Percentiles rank a stretch among this genome's conserved stretches.
phyloP scores from a whole-genome alignment of 2,113 vertebrate species.

The Camelus bactrianus region DNA sequence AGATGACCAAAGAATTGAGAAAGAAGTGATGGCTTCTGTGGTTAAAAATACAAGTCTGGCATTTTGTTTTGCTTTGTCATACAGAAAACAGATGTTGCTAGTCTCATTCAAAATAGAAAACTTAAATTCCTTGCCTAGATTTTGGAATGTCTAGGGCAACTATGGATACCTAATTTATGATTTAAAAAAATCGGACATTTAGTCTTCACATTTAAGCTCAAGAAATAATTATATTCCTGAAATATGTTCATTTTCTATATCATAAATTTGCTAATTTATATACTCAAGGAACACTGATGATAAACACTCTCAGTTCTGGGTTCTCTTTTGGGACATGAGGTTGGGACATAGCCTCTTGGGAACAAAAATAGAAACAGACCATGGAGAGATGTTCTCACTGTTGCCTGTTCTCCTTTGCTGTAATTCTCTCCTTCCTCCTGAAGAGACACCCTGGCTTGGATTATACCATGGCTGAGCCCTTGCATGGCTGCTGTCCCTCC shows the following conservation, averaged over 20 bases:
- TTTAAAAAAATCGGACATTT: constrained; percentile 1
- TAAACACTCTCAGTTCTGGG: background rate
- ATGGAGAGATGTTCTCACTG: background rate
- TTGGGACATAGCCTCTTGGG: background rate
- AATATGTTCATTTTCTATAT: constrained; percentile 23
- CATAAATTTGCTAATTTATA: background rate
- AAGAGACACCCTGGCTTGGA: background rate
- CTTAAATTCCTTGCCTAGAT: constrained; percentile 21
- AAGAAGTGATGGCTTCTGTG: background rate
- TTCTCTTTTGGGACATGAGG: background rate
- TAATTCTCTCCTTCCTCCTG: background rate
- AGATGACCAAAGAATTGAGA: constrained; percentile 15
- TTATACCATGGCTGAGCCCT: background rate
- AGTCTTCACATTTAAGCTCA: constrained; percentile 41
- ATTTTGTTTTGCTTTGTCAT: constrained; percentile 11
- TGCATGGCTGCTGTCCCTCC: background rate
- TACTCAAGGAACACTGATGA: background rate
- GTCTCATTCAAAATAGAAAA: constrained; percentile 45
- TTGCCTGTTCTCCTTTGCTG: background rate
- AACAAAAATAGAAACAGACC: constrained; percentile 8
- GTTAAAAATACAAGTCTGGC: constrained; percentile 49
- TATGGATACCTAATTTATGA: constrained; percentile 23
- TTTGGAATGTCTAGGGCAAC: constrained; percentile 41
- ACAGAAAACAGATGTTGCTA: constrained; percentile 55
- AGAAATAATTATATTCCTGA: constrained; percentile 41